A percentile compares a stretch with the other conserved stretches of the same genome.
Evolutionary conservation across 2,113 vertebrate genomes (phyloP).

Genomic region (Poeciliopsis prolifica): DNA sequence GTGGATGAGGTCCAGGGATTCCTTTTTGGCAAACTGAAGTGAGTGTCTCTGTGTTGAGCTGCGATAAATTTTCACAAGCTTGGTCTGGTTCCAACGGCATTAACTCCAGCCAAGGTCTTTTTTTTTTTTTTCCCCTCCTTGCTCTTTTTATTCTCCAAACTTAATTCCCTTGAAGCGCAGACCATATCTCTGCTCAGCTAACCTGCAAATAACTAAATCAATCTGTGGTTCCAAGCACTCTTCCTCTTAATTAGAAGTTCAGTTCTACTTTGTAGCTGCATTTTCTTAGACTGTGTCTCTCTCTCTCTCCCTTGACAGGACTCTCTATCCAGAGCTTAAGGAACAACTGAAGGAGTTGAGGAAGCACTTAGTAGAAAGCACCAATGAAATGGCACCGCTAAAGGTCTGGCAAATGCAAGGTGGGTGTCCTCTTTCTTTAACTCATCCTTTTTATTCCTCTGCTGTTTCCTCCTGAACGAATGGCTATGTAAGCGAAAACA

Average conservation of each 20-base stretch:
- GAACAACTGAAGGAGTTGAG: slow-evolving; percentile 93
- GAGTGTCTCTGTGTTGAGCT: slow-evolving; percentile 44
- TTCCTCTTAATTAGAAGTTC: slow-evolving; percentile 19
- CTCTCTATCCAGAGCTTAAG: slow-evolving; percentile 87
- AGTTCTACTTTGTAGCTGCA: slow-evolving; percentile 8
- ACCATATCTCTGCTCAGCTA: slow-evolving; percentile 24
- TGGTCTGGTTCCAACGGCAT: slow-evolving; percentile 31
- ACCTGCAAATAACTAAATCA: slow-evolving; percentile 35
- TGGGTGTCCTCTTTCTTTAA: slow-evolving; percentile 51
- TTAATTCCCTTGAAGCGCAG: slow-evolving; percentile 16
- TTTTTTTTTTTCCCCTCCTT: not conserved
- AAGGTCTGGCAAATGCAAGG: slow-evolving; percentile 99
- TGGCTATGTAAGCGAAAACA: slow-evolving; percentile 11
- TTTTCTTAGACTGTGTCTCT: not conserved
- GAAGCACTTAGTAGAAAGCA: slow-evolving; percentile 96
- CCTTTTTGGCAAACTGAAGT: slow-evolving; percentile 97
- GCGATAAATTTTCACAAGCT: slow-evolving; percentile 51
- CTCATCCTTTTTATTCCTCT: not conserved
- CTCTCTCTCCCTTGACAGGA: slow-evolving; percentile 69
- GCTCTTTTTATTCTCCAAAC: not conserved
- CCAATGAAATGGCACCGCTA: slow-evolving; percentile 97
- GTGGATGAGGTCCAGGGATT: slow-evolving; percentile 99
- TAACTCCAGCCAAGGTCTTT: slow-evolving; percentile 12
- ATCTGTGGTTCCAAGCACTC: slow-evolving; percentile 2
- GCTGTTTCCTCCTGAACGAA: not conserved